phyloP scores from a whole-genome alignment of 2,113 vertebrate genomes.

The Pavo muticus region DNA sequence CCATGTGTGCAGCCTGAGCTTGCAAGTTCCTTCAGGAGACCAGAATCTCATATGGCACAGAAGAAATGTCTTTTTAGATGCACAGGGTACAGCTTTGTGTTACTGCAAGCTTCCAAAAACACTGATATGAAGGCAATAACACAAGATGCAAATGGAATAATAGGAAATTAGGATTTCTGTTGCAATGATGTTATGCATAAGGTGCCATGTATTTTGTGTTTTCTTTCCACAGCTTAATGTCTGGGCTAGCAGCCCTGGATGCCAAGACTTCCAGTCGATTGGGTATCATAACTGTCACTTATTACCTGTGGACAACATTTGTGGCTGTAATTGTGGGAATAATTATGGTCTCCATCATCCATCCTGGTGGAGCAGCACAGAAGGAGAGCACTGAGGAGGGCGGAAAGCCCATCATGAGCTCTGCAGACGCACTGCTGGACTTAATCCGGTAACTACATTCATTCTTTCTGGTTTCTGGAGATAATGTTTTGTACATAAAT shows the following conservation, averaged over 20 bases:
- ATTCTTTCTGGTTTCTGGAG: not conserved
- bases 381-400: conserved; percentile 91
- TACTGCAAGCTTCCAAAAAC: not conserved
- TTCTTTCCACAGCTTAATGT: conserved; percentile 88
- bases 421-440: conserved; percentile 94
- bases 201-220: not conserved
- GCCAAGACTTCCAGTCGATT: conserved; percentile 96
- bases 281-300: conserved; percentile 96
- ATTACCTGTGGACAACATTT: conserved; percentile 99
- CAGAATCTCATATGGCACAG: not conserved
- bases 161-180: not conserved
- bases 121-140: not conserved
- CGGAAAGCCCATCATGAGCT: conserved; percentile 95
- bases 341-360: conserved; percentile 95
- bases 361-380: conserved; percentile 94
- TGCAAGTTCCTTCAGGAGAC: not conserved
- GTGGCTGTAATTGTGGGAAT: conserved; percentile 96
- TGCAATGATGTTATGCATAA: not conserved
- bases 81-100: not conserved
- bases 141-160: not conserved
- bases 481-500: not conserved
- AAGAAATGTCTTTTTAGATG: not conserved
- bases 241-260: conserved; percentile 94
- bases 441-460: conserved; percentile 87
- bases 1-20: not conserved